A percentile compares a stretch with the other conserved stretches of the same genome.
Evolutionary conservation across 2,888 invertebrate species (phyloP).

Genomic region (Platycheirus rosarum): DNA sequence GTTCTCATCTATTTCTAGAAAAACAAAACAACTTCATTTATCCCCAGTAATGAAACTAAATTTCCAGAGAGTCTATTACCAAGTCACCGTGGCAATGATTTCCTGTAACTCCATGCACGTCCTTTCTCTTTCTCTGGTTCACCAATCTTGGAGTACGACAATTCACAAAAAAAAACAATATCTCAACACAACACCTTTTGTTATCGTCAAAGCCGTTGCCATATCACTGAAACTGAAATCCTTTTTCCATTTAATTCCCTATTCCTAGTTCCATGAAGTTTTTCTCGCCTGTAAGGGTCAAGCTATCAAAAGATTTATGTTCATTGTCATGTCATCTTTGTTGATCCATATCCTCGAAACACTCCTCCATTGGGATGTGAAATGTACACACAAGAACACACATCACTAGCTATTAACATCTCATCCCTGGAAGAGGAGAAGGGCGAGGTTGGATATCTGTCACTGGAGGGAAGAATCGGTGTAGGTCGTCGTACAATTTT

Average conservation of each 20-base stretch:
- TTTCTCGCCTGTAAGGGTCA: background rate
- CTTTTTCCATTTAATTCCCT: slow-evolving; percentile 36
- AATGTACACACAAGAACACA: slow-evolving; percentile 23
- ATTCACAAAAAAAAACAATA: background rate
- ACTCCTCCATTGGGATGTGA: slow-evolving; percentile 19
- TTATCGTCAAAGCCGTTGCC: slow-evolving; percentile 2
- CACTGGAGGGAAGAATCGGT: too few relatives aligned
- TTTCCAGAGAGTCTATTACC: slow-evolving; percentile 6
- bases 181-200: slow-evolving; percentile 9
- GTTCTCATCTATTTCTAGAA: background rate
- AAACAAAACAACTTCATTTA: background rate
- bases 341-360: slow-evolving; percentile 36
- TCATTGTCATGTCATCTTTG: slow-evolving; percentile 53
- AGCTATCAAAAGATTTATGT: slow-evolving; percentile 44
- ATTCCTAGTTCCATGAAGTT: background rate
- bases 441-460: slow-evolving; percentile 17
- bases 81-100: background rate
- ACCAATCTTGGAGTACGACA: too few relatives aligned
- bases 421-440: slow-evolving; percentile 10
- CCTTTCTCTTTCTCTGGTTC: background rate
- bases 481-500: background rate
- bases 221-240: slow-evolving; percentile 26
- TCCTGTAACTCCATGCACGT: background rate
- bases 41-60: background rate
- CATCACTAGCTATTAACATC: slow-evolving; percentile 50